phyloP scores from a whole-genome alignment of 2,113 vertebrate genomes.

The Tapirus terrestris region DNA sequence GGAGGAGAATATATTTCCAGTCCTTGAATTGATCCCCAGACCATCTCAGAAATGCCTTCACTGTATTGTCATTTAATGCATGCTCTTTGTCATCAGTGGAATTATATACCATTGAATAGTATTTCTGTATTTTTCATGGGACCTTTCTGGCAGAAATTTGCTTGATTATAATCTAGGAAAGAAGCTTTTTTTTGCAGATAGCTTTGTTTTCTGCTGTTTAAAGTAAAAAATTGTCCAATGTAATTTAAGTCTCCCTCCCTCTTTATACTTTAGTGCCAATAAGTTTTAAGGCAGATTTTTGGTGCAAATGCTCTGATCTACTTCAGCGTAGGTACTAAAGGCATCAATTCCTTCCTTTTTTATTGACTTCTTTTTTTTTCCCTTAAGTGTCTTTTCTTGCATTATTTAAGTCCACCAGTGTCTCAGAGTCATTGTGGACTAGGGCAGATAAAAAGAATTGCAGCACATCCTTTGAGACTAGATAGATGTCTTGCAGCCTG shows the following conservation, averaged over 20 bases:
- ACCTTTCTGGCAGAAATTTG: neutral
- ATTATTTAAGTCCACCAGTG: neutral
- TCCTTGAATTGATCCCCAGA: neutral
- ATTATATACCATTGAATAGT: neutral
- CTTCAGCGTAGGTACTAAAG: neutral
- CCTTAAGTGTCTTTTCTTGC: neutral
- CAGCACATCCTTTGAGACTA: conserved; percentile 14
- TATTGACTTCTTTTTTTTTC: neutral
- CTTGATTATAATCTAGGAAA: neutral
- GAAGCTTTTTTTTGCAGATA: neutral
- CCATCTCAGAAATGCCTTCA: neutral
- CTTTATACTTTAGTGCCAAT: neutral
- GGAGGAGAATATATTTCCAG: neutral
- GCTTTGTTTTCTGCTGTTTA: neutral
- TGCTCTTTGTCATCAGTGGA: neutral
- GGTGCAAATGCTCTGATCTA: neutral
- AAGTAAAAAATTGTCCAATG: neutral
- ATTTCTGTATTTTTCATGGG: neutral
- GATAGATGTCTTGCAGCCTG: neutral
- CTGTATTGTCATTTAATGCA: neutral
- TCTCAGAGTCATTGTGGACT: neutral
- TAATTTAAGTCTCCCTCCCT: neutral
- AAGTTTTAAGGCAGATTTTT: neutral
- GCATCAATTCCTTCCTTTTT: neutral
- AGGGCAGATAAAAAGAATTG: neutral